Percentiles rank a stretch among this genome's conserved stretches.
phyloP scores from a whole-genome alignment of 2,888 invertebrate species.

The Epirrhoe tristata region DNA sequence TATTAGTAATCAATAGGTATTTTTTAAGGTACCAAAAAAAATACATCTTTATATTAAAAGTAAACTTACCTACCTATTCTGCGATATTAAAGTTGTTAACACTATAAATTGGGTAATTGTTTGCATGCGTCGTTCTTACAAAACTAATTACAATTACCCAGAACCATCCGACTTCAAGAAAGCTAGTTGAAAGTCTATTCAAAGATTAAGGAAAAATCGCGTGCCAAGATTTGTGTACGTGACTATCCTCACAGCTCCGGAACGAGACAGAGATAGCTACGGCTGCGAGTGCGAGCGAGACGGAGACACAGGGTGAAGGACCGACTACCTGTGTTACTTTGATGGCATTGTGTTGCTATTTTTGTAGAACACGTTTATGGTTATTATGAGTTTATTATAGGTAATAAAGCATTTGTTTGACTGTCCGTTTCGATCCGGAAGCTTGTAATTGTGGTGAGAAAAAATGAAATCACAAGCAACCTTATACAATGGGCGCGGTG shows the following conservation, averaged over 20 bases:
- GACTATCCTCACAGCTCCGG: constrained; percentile 22
- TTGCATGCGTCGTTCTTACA: too few species aligned
- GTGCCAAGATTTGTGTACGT: constrained; percentile 32
- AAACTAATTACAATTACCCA: neutral
- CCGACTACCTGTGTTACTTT: constrained; percentile 31
- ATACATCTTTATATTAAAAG: too few species aligned
- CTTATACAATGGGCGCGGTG: too few species aligned
- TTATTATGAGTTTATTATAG: constrained; percentile 18
- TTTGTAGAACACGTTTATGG: constrained; percentile 25
- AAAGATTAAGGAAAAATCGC: constrained; percentile 24
- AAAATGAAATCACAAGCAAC: too few species aligned
- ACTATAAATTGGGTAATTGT: too few species aligned
- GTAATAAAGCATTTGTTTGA: constrained; percentile 15
- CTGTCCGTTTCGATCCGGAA: constrained; percentile 20
- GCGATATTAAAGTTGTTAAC: too few species aligned
- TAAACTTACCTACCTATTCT: too few species aligned
- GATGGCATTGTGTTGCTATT: constrained; percentile 26
- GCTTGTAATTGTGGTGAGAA: constrained; percentile 6
- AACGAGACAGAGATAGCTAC: constrained; percentile 11
- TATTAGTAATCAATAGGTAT: too few species aligned
- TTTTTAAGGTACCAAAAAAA: too few species aligned
- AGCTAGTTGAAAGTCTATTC: constrained; percentile 26
- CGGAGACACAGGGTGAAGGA: constrained; percentile 22
- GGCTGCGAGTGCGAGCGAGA: constrained; percentile 17
- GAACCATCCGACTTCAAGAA: constrained; percentile 13